These are phyloP conservation scores for Burhinus bistriatus DNA, from an alignment of 2,113 vertebrate genomes.

Conservation along the genomic window DNA sequence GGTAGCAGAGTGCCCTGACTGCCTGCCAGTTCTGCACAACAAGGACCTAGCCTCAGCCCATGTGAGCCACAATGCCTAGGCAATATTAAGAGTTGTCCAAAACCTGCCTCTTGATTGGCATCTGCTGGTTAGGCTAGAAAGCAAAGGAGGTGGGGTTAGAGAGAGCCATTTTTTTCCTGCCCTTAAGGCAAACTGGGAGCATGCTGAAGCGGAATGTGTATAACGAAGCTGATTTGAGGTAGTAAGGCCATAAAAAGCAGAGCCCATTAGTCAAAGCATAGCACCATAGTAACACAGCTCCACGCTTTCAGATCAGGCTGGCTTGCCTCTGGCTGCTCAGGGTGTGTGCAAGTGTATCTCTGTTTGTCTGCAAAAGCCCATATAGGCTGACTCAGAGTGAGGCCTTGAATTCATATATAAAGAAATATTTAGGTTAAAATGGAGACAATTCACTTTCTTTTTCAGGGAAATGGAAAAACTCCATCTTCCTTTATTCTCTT, in stretches of 20 bases:
- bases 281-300: constrained; percentile 34
- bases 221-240: not conserved
- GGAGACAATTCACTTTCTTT: not conserved
- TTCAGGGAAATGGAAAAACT: not conserved
- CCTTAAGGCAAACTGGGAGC: constrained; percentile 16
- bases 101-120: not conserved
- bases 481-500: not conserved
- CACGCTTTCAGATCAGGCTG: constrained; percentile 16
- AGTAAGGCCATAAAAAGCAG: not conserved
- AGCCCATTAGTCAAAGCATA: constrained; percentile 47
- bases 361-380: constrained; percentile 25
- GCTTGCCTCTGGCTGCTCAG: constrained; percentile 50
- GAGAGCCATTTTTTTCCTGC: not conserved
- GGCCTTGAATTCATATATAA: not conserved
- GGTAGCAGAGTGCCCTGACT: not conserved
- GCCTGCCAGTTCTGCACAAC: not conserved
- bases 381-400: not conserved
- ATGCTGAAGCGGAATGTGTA: not conserved
- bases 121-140: constrained; percentile 3
- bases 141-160: not conserved
- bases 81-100: not conserved
- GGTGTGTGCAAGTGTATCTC: constrained; percentile 1
- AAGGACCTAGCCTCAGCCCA: not conserved
- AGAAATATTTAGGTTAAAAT: constrained; percentile 6
- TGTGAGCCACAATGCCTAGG: not conserved